Evolutionary conservation across 2,113 vertebrate genomes (phyloP).

Genomic region (Pygoscelis adeliae): DNA sequence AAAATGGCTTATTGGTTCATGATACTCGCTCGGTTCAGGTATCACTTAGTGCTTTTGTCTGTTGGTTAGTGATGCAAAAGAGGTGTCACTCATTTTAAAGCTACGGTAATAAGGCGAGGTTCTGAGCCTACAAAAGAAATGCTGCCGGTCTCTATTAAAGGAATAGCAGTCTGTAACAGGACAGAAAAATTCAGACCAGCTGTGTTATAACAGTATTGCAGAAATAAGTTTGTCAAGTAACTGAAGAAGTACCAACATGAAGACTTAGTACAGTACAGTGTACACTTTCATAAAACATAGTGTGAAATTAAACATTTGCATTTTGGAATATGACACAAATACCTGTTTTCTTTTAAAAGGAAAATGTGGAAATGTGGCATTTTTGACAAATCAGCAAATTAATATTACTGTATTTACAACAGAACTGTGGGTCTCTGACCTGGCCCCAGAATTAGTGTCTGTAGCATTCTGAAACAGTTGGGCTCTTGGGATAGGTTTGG

Average conservation of each 20-base stretch:
- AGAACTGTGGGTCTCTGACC: background rate
- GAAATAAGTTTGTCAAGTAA: background rate
- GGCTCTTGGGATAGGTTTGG: background rate
- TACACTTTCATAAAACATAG: background rate
- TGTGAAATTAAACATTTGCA: background rate
- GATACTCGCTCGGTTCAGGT: background rate
- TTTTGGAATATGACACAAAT: background rate
- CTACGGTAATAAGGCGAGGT: background rate
- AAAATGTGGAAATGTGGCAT: background rate
- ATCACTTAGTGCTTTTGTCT: background rate
- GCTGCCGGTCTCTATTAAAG: background rate
- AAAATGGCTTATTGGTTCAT: background rate
- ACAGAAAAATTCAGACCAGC: background rate
- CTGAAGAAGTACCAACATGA: background rate
- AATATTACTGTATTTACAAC: background rate
- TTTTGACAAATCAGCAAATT: background rate
- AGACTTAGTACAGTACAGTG: background rate
- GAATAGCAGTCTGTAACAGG: background rate
- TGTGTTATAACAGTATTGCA: background rate
- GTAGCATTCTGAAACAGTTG: background rate
- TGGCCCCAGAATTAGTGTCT: accelerated
- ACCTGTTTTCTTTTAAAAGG: background rate
- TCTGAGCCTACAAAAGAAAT: background rate
- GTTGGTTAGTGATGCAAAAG: background rate
- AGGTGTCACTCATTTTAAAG: background rate